These are phyloP conservation scores for Melieria crassipennis DNA, from an alignment of 2,888 invertebrate genomes.

Conservation along the genomic window DNA sequence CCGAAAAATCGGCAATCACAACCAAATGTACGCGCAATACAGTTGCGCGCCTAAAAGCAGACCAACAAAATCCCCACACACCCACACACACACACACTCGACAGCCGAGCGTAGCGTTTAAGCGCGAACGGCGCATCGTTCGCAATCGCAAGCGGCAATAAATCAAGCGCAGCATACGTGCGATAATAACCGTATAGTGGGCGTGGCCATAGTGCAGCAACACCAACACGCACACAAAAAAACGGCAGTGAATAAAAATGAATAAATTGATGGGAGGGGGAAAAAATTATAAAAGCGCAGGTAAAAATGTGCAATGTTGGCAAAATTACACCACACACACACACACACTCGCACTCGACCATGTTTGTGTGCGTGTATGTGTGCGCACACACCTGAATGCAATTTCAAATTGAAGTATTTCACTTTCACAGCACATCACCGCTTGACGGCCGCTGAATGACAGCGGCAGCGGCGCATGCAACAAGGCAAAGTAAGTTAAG, in stretches of 20 bases:
- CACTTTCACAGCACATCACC: constrained; percentile 9
- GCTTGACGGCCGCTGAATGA: not conserved
- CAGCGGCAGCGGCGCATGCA: not conserved
- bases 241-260: not conserved
- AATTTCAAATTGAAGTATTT: constrained; percentile 25
- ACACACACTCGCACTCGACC: not conserved
- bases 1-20: not conserved
- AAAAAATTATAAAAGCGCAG: not conserved
- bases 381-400: constrained; percentile 15
- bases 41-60: constrained; percentile 22
- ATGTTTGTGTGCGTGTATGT: not conserved
- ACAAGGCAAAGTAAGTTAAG: no score
- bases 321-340: no score
- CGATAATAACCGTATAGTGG: constrained; percentile 16
- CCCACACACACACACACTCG: not conserved
- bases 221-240: not conserved
- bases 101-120: not conserved
- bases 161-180: constrained; percentile 26
- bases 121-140: not conserved
- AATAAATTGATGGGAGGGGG: not conserved
- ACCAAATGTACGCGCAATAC: constrained; percentile 15
- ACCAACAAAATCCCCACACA: constrained; percentile 19
- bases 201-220: not conserved
- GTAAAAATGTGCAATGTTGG: not conserved
- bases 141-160: constrained; percentile 25